Evolutionary conservation across 1,140 invertebrate genomes (phyloP), one percentile per base, ranked within the genome.

Genomic region (Mya arenaria): DNA sequence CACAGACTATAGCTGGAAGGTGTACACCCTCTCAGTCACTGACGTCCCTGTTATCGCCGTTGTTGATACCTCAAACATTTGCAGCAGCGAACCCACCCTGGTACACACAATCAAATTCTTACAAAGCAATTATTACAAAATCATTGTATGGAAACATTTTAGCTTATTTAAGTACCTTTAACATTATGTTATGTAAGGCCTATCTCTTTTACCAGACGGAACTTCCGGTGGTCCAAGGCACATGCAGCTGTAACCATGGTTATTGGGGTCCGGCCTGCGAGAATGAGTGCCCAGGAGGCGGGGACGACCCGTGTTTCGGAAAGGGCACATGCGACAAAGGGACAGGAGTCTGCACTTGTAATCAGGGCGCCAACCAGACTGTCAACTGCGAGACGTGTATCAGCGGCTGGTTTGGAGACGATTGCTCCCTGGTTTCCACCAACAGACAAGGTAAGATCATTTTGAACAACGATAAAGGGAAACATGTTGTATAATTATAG

Each of bases 181-280:
- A n/a, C n/a, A n/a, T n/a, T n/a, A n/a, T n/a, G n/a, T n/a, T n/a
- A n/a, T n/a, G n/a, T n/a, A n/a, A n/a, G n/a, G n/a, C n/a, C n/a
- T n/a, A n/a, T n/a, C n/a, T n/a, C 41, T 19, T 72, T 66, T 37
- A 39, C 5, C 36, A 82, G 80, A 44, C 25, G 25, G 13, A 15
- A 1, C 62, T 58, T n/a, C 60, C 78, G 62, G 37, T 58, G 32
- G 32, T 72, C 8, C 28, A 55, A 25, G 56, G 73, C 37, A 56
- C n/a, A 23, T 88, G 87, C 52, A 32, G 62, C 28, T 88, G 87
- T 82, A 32, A 72, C 23, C 63, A 81, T 69, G 87, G 87, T 52
- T 88, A 88, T 81, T 86, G 78, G 84, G 87, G 85, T n/a, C 23
- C 65, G 1, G 41, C 69, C 8, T 88, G 87, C 37, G 25, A 84